These are phyloP conservation scores for Eutolmus rufibarbis DNA, from an alignment of 2,888 invertebrate species.

Conservation along the genomic window DNA sequence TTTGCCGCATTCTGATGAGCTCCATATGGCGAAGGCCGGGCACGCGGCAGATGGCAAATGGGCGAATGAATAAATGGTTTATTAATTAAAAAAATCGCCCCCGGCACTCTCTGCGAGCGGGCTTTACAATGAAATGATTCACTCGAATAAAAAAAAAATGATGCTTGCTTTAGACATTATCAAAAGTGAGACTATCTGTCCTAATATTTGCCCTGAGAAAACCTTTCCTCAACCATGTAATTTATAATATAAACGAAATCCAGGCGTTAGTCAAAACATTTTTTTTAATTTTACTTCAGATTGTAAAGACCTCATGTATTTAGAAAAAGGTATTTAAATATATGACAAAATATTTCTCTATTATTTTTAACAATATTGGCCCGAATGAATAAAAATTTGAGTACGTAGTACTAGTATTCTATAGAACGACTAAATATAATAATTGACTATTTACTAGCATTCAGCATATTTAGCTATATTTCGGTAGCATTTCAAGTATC, in stretches of 20 bases:
- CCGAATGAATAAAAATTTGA: too few species aligned
- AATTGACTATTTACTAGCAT: too few species aligned
- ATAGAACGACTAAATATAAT: too few species aligned
- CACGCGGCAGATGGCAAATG: constrained; percentile 23
- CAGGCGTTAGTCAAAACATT: too few species aligned
- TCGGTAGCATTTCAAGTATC: too few species aligned
- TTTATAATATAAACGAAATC: not conserved
- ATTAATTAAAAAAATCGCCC: constrained; percentile 21
- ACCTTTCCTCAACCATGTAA: not conserved
- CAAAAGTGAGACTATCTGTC: not conserved
- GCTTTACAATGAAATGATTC: not conserved
- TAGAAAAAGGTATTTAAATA: too few species aligned
- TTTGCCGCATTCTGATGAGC: constrained; percentile 17
- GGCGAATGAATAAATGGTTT: constrained; percentile 21
- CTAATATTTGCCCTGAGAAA: not conserved
- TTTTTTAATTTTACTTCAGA: too few species aligned
- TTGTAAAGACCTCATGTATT: too few species aligned
- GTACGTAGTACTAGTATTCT: too few species aligned
- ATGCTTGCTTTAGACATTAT: not conserved
- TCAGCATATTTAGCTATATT: too few species aligned
- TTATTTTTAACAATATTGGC: too few species aligned
- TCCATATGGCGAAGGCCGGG: not conserved
- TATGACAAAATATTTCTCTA: too few species aligned
- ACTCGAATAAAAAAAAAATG: not conserved
- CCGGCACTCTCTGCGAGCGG: not conserved